These are phyloP conservation scores for Thamnaconus septentrionalis DNA, from an alignment of 2,113 vertebrate genomes.

Conservation along the genomic window DNA sequence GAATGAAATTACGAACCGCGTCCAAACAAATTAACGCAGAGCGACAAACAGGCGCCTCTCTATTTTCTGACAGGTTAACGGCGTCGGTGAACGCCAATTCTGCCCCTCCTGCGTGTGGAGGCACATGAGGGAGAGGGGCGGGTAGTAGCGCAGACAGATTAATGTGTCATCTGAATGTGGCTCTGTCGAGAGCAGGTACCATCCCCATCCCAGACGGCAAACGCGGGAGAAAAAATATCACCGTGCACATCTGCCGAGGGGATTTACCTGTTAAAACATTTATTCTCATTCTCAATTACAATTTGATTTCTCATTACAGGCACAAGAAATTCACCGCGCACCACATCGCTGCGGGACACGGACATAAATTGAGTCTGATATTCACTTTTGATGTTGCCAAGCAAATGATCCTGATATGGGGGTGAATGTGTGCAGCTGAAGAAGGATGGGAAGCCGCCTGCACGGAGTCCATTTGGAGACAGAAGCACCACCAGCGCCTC, in stretches of 20 bases:
- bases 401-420: conserved; percentile 49
- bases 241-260: conserved; percentile 41
- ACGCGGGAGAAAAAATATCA: conserved; percentile 41
- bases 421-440: conserved; percentile 19
- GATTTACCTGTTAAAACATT: conserved; percentile 64
- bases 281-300: conserved; percentile 63
- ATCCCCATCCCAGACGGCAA: conserved; percentile 46
- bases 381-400: conserved; percentile 28
- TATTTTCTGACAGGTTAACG: conserved; percentile 59
- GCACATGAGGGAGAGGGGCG: conserved; percentile 45
- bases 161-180: conserved; percentile 67
- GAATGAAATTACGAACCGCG: conserved; percentile 77
- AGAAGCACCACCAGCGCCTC: neutral
- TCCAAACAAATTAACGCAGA: conserved; percentile 79
- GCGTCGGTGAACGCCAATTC: conserved; percentile 61
- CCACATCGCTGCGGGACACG: conserved; percentile 49
- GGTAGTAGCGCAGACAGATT: conserved; percentile 53
- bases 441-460: neutral
- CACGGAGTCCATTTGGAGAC: conserved; percentile 16
- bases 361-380: conserved; percentile 45
- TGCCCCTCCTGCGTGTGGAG: conserved; percentile 47
- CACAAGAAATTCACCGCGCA: conserved; percentile 27
- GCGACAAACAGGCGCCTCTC: conserved; percentile 62
- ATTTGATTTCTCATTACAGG: conserved; percentile 48
- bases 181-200: conserved; percentile 40